Conservation (phyloP, 2,113 vertebrate species). For the Equus quagga region DNA sequence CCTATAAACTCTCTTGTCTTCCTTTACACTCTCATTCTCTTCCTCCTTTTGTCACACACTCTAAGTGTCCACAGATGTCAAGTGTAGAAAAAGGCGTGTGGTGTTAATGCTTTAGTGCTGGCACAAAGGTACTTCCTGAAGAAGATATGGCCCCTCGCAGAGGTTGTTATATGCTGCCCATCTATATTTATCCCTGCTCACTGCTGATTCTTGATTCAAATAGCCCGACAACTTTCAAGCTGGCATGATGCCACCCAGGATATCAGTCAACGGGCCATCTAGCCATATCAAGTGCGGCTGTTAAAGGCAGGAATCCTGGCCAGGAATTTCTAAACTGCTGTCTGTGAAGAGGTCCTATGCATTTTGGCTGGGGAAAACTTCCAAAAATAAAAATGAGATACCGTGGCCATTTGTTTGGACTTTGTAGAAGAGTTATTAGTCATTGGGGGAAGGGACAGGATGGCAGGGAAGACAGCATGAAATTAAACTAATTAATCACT, state of each 20-base stretch:
- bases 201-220: constrained; percentile 72
- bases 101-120: constrained; percentile 61
- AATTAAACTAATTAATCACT: constrained; percentile 79
- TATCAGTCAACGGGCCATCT: constrained; percentile 79
- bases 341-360: constrained; percentile 70
- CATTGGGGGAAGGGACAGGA: constrained; percentile 55
- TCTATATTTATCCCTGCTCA: constrained; percentile 76
- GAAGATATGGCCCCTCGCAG: constrained; percentile 55
- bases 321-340: constrained; percentile 79
- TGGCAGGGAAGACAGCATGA: constrained; percentile 33
- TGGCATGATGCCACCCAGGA: constrained; percentile 76
- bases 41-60: constrained; percentile 78
- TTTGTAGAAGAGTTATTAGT: constrained; percentile 72
- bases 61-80: constrained; percentile 81
- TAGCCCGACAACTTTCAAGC: constrained; percentile 56
- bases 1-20: neutral
- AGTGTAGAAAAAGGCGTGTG: constrained; percentile 71
- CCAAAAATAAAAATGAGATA: constrained; percentile 83
- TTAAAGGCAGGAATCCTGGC: constrained; percentile 74
- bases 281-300: constrained; percentile 76
- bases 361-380: constrained; percentile 75
- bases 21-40: constrained; percentile 53
- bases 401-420: constrained; percentile 78
- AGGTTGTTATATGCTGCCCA: constrained; percentile 29
- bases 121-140: constrained; percentile 75